These are phyloP conservation scores for Lagodon rhomboides DNA, from an alignment of 2,797 vertebrate genomes.

Conservation along the genomic window DNA sequence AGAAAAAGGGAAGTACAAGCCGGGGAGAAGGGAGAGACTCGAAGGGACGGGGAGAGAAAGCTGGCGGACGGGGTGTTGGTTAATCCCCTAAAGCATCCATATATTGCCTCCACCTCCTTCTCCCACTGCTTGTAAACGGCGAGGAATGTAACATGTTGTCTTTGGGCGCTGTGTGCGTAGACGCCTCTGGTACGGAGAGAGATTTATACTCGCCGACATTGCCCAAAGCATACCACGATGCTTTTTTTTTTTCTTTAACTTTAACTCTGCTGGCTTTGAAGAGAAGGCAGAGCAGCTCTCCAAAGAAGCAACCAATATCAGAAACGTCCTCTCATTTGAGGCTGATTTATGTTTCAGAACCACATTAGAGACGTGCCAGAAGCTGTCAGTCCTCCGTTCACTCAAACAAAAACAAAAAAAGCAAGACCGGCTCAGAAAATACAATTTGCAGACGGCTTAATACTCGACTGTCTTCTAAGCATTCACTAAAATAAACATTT, in stretches of 20 bases:
- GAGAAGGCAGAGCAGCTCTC: conserved; percentile 64
- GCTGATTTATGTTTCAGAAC: conserved; percentile 73
- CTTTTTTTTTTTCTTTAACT: conserved; percentile 4
- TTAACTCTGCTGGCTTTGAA: conserved; percentile 78
- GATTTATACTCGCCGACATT: conserved; percentile 81
- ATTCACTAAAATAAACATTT: conserved; percentile 64
- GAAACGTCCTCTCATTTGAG: conserved; percentile 76
- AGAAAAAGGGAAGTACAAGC: conserved; percentile 65
- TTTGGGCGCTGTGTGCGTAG: conserved; percentile 75
- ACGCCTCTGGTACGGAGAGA: conserved; percentile 76
- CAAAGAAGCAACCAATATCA: conserved; percentile 78
- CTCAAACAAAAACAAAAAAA: conserved; percentile 10
- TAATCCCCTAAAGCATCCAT: conserved; percentile 87
- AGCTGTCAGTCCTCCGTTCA: conserved; percentile 29
- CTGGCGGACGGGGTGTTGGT: conserved; percentile 61
- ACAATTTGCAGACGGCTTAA: conserved; percentile 42
- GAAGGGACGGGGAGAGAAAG: conserved; percentile 48
- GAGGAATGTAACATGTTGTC: conserved; percentile 85
- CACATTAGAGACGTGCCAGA: conserved; percentile 65
- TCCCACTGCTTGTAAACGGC: conserved; percentile 80
- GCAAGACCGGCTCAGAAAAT: conserved; percentile 17
- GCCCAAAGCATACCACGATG: conserved; percentile 75
- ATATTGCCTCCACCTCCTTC: conserved; percentile 82
- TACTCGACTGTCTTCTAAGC: conserved; percentile 41
- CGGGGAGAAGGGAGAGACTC: conserved; percentile 40